These are phyloP conservation scores for Tupaia tana DNA, from an alignment of 2,113 vertebrate genomes.

Conservation along the genomic window DNA sequence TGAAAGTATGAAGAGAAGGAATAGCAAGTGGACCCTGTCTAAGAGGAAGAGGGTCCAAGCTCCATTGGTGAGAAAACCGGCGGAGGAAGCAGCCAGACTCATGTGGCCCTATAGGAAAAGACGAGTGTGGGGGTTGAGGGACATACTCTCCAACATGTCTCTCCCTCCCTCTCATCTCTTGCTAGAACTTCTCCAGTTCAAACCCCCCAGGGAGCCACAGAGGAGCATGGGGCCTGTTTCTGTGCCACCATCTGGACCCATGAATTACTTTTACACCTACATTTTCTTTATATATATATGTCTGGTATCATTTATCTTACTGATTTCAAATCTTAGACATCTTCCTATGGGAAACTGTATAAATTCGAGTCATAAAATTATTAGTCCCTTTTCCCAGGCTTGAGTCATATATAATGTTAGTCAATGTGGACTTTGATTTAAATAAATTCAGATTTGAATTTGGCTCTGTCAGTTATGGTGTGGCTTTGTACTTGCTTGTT, in stretches of 20 bases:
- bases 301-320: not conserved
- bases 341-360: not conserved
- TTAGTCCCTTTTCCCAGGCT: not conserved
- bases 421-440: conserved; percentile 21
- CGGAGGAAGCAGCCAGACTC: too few relatives aligned
- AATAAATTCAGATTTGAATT: conserved; percentile 32
- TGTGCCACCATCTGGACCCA: not conserved
- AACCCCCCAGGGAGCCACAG: fast-evolving
- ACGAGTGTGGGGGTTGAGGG: fast-evolving
- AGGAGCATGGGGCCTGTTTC: fast-evolving
- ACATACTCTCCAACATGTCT: too few relatives aligned
- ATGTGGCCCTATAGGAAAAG: not conserved
- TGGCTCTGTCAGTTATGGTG: not conserved
- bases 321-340: not conserved
- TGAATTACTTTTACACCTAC: not conserved
- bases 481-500: not conserved
- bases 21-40: not conserved
- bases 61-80: too few relatives aligned
- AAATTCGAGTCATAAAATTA: conserved; percentile 33
- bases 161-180: too few relatives aligned
- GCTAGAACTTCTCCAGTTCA: not conserved
- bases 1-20: not conserved
- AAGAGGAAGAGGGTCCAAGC: not conserved
- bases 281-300: not conserved
- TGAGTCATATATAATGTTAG: not conserved